Percentiles rank a stretch among this genome's conserved stretches.
These are phyloP conservation scores for Tyrannus savana DNA, from an alignment of 2,113 vertebrate genomes.

Conservation along the genomic window DNA sequence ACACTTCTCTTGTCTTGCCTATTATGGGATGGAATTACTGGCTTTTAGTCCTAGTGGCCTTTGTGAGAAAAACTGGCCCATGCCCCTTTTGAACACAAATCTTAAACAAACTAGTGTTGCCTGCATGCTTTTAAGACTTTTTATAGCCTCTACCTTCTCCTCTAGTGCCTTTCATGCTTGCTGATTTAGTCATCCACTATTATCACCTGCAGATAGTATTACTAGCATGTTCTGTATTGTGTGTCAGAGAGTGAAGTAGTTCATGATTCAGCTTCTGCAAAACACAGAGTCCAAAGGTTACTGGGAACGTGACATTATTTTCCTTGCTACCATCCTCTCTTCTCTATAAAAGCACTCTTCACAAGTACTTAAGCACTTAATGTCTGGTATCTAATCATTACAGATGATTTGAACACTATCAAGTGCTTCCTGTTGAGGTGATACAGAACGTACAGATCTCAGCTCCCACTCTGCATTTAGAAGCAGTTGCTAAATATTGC, in stretches of 20 bases:
- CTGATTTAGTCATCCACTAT: neutral
- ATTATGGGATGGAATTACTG: neutral
- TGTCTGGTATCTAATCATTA: neutral
- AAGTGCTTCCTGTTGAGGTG: neutral
- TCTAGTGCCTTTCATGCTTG: neutral
- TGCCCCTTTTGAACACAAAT: neutral
- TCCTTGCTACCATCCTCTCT: neutral
- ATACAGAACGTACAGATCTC: neutral
- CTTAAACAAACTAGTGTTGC: neutral
- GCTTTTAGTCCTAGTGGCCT: neutral
- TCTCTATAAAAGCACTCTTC: neutral
- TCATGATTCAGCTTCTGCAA: slow-evolving; percentile 17
- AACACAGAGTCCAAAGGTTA: slow-evolving; percentile 1
- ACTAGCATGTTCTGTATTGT: neutral
- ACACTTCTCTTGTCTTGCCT: neutral
- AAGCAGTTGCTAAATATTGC: neutral
- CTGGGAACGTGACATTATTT: neutral
- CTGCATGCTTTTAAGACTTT: neutral
- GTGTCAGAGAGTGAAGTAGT: neutral
- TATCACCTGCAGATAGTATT: neutral
- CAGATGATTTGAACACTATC: neutral
- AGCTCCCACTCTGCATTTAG: neutral
- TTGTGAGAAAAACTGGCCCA: neutral
- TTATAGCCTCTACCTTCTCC: neutral
- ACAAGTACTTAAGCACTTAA: neutral